A percentile compares a stretch with the other conserved stretches of the same genome.
These are phyloP conservation scores for Ictidomys tridecemlineatus DNA, from an alignment of 2,113 vertebrate species.

Conservation along the genomic window DNA sequence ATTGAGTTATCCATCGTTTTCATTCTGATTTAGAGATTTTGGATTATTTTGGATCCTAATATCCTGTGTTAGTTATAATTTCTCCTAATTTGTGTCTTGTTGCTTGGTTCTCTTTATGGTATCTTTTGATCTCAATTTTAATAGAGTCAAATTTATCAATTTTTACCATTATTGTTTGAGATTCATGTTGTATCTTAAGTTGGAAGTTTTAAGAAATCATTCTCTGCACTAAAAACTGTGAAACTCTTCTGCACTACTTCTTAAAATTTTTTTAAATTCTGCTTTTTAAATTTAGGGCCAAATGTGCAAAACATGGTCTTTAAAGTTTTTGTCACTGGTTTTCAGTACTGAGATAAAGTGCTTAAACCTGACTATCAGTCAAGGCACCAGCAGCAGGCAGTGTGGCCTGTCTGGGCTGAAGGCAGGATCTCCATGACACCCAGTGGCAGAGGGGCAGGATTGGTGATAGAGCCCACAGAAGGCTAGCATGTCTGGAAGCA, in stretches of 20 bases:
- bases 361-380: neutral
- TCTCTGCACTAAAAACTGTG: neutral
- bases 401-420: neutral
- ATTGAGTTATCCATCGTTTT: neutral
- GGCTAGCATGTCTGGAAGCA: neutral
- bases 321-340: too few species aligned
- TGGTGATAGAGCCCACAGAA: neutral
- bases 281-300: neutral
- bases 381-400: too few species aligned
- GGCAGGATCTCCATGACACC: neutral
- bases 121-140: slow-evolving; percentile 20
- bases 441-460: rapidly evolving
- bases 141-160: neutral
- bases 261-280: neutral
- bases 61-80: neutral
- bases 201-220: neutral
- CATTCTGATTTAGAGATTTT: neutral
- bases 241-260: neutral
- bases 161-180: neutral
- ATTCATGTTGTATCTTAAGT: neutral
- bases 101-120: neutral
- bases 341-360: neutral
- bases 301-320: neutral
- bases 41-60: neutral
- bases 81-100: neutral